These are phyloP conservation scores for Andrena bicolor DNA, from an alignment of 2,888 invertebrate genomes.

Conservation along the genomic window DNA sequence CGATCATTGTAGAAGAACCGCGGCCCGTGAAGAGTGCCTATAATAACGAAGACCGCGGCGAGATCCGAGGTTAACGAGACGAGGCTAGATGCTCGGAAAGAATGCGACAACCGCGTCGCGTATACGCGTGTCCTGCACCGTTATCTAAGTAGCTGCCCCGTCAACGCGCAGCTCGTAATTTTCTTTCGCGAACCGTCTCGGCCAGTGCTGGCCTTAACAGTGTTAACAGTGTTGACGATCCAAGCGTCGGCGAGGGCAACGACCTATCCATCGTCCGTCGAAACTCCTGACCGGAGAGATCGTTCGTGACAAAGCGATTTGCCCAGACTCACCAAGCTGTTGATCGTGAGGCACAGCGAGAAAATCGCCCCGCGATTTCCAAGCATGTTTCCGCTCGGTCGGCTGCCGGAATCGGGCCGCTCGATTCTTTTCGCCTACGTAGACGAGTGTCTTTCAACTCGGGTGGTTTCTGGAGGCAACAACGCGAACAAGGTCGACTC, in stretches of 20 bases:
- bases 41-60: neutral
- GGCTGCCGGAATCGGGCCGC: neutral
- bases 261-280: neutral
- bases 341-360: conserved; percentile 48
- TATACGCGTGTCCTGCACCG: conserved; percentile 29
- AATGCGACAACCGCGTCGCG: conserved; percentile 3
- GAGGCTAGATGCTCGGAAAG: neutral
- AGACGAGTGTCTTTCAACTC: conserved; percentile 5
- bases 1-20: conserved; percentile 25
- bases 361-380: conserved; percentile 51
- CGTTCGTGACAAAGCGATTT: neutral
- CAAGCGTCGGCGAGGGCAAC: too few species aligned
- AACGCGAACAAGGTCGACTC: conserved; percentile 26
- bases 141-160: conserved; percentile 20
- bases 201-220: too few species aligned
- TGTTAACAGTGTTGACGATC: too few species aligned
- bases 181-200: conserved; percentile 6
- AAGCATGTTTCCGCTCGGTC: conserved; percentile 50
- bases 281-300: neutral
- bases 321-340: conserved; percentile 65
- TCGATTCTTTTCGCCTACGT: conserved; percentile 2
- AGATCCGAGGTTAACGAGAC: neutral
- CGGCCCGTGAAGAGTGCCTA: neutral
- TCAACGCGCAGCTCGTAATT: conserved; percentile 23
- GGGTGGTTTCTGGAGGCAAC: neutral